These are phyloP conservation scores for Zaprionus bogoriensis DNA, from an alignment of 2,888 invertebrate genomes.

Conservation along the genomic window DNA sequence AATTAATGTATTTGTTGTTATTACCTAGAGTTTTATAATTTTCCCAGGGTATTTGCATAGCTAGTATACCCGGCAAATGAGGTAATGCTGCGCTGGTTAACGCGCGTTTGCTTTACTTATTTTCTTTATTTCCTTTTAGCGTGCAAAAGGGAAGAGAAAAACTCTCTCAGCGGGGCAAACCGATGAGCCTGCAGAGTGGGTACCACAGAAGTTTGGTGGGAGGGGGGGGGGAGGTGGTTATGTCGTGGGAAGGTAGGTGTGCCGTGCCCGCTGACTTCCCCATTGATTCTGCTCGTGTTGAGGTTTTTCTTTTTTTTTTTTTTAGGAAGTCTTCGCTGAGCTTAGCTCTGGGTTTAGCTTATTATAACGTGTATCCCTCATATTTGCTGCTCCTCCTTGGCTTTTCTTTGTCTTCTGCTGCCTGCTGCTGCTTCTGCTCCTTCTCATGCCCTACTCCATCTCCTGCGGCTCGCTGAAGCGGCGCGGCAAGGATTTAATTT, in stretches of 20 bases:
- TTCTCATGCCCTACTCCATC: neutral
- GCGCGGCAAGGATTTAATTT: constrained; percentile 78
- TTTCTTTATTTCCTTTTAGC: constrained; percentile 36
- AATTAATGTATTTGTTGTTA: neutral
- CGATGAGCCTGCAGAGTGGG: neutral
- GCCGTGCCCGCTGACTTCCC: constrained; percentile 26
- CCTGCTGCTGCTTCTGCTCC: neutral
- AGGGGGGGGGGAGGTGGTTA: neutral
- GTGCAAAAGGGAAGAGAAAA: neutral
- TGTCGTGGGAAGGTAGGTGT: neutral
- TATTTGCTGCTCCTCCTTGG: neutral
- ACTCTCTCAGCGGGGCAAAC: neutral
- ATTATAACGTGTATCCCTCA: constrained; percentile 30
- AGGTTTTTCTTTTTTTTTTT: constrained; percentile 11
- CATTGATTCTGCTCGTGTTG: constrained; percentile 56
- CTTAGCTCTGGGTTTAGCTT: constrained; percentile 16
- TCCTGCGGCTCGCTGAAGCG: constrained; percentile 13
- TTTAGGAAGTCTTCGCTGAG: too few species aligned
- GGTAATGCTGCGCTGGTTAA: constrained; percentile 14
- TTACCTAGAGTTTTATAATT: too few species aligned
- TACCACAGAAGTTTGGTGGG: too few species aligned
- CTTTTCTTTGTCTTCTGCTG: neutral
- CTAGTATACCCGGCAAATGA: neutral
- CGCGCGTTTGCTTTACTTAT: constrained; percentile 23
- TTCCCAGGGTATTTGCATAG: neutral